Conservation (phyloP, 2,888 invertebrate genomes). For the Parthenolecanium corni region DNA sequence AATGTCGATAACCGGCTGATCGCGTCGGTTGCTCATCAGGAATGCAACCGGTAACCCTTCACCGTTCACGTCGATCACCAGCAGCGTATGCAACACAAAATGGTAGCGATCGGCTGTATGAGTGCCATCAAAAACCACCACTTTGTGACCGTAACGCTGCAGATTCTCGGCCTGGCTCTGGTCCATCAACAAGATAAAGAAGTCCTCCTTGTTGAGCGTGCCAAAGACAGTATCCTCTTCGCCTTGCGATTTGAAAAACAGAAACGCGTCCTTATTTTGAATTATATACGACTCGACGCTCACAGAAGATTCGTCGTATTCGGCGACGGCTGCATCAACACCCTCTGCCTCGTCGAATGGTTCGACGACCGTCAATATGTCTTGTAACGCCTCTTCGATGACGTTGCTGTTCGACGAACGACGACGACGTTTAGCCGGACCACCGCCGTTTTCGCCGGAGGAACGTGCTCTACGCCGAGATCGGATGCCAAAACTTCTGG, state of each 20-base stretch:
- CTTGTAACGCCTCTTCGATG: neutral
- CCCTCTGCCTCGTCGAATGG: neutral
- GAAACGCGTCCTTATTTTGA: constrained; percentile 9
- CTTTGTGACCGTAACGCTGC: neutral
- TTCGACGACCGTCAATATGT: neutral
- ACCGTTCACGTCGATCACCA: constrained; percentile 4
- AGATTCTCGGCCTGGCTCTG: constrained; percentile 4
- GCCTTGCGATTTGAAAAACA: constrained; percentile 5
- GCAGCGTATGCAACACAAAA: constrained; percentile 2
- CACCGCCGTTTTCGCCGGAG: neutral
- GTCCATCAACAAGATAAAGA: constrained; percentile 10
- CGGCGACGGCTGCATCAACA: neutral
- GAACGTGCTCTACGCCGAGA: no score
- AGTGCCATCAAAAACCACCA: constrained; percentile 4
- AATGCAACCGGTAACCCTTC: constrained; percentile 5
- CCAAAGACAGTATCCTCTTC: neutral
- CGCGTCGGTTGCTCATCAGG: neutral
- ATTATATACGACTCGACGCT: constrained; percentile 1
- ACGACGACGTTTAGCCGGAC: neutral
- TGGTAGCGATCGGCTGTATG: neutral
- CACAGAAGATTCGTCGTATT: neutral
- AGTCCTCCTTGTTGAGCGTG: constrained; percentile 10
- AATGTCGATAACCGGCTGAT: constrained; percentile 4
- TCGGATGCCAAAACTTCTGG: neutral
- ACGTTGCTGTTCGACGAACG: neutral